phyloP scores from a whole-genome alignment of 2,113 vertebrate genomes.

The Chlamydotis undulata region DNA sequence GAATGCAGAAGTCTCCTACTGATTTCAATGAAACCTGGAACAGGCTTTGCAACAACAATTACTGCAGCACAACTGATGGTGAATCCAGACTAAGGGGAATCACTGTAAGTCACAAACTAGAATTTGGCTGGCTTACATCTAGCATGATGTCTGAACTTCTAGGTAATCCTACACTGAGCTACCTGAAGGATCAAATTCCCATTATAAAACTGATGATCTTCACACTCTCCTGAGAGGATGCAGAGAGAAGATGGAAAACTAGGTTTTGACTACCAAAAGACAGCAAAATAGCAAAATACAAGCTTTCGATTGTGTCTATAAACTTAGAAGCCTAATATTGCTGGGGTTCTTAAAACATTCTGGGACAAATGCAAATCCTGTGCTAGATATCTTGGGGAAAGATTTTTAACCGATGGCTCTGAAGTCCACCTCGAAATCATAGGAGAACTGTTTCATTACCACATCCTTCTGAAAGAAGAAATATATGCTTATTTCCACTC shows the following conservation, averaged over 20 bases:
- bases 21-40: neutral
- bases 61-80: neutral
- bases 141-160: neutral
- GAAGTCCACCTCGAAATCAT: neutral
- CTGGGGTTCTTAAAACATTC: neutral
- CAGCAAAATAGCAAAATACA: neutral
- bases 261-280: neutral
- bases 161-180: neutral
- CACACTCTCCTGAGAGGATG: neutral
- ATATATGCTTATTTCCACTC: neutral
- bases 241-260: neutral
- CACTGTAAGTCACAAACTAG: neutral
- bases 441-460: neutral
- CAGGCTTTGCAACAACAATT: neutral
- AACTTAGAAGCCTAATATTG: neutral
- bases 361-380: neutral
- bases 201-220: neutral
- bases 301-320: neutral
- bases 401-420: neutral
- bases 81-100: neutral
- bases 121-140: neutral
- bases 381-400: neutral
- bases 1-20: neutral
- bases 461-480: neutral
- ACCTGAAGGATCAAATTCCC: neutral